These are phyloP conservation scores for Leptocoma aspasia DNA, from an alignment of 2,113 vertebrate species.

Conservation along the genomic window DNA sequence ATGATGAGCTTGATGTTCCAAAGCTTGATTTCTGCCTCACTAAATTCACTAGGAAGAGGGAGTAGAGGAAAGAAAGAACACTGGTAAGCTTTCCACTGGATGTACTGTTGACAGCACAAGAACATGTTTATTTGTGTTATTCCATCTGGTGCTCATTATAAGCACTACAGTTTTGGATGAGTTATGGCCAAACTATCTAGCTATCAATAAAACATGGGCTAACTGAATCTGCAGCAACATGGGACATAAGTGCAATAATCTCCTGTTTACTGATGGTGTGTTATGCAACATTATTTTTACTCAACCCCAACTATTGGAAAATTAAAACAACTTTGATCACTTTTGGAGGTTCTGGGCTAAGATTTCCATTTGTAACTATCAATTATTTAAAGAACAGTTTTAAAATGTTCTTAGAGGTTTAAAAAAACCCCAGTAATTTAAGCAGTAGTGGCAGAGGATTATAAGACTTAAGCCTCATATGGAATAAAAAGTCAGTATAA, in stretches of 20 bases:
- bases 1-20: not conserved
- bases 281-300: slow-evolving; percentile 60
- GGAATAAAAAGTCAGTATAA: slow-evolving; percentile 52
- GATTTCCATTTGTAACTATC: slow-evolving; percentile 77
- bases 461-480: slow-evolving; percentile 23
- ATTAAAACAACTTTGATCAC: slow-evolving; percentile 74
- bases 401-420: slow-evolving; percentile 61
- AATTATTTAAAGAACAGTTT: slow-evolving; percentile 80
- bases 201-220: slow-evolving; percentile 26
- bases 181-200: not conserved
- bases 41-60: not conserved
- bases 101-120: not conserved
- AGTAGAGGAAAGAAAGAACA: not conserved
- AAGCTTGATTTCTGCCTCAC: not conserved
- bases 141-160: slow-evolving; percentile 43
- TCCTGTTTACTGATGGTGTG: slow-evolving; percentile 49
- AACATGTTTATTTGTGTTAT: slow-evolving; percentile 44
- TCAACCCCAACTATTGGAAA: slow-evolving; percentile 61
- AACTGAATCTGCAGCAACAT: not conserved
- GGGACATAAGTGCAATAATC: slow-evolving; percentile 1
- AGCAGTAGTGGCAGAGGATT: slow-evolving; percentile 64
- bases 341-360: slow-evolving; percentile 70
- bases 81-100: not conserved
- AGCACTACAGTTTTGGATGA: not conserved
- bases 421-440: slow-evolving; percentile 67